These are phyloP conservation scores for Meloidogyne chitwoodi DNA, from an alignment of 1,140 invertebrate genomes.

Conservation along the genomic window DNA sequence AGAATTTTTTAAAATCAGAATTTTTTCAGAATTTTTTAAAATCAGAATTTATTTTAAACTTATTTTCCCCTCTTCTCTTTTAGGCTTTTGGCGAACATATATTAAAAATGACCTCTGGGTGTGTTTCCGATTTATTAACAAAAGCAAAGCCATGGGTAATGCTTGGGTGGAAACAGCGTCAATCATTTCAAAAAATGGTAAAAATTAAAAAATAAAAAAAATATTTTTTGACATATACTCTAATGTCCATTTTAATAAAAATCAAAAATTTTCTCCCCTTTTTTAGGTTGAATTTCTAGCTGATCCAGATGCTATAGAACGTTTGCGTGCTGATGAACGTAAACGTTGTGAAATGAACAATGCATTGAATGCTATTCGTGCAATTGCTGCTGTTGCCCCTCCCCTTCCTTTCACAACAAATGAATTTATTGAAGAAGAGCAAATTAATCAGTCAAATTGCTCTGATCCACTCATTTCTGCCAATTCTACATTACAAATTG, in stretches of 20 bases:
- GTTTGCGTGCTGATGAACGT: constrained; percentile 10
- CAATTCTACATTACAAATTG: background rate
- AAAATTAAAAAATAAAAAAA: constrained; percentile 62
- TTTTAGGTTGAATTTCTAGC: constrained; percentile 22
- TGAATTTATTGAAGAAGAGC: background rate
- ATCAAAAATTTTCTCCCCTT: background rate
- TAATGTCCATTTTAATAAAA: background rate
- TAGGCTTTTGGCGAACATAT: constrained; percentile 28
- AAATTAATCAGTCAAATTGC: background rate
- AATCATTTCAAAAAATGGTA: constrained; percentile 94
- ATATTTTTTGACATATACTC: too few species aligned
- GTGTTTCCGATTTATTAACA: constrained; percentile 85
- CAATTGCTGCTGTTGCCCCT: constrained; percentile 4
- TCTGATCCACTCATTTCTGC: background rate
- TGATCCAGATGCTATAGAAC: constrained; percentile 24
- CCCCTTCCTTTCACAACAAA: too few species aligned
- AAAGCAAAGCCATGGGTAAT: constrained; percentile 91
- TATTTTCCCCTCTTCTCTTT: too few species aligned
- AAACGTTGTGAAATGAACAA: constrained; percentile 18
- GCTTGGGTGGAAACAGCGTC: constrained; percentile 88
- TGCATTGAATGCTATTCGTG: background rate
- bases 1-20: too few species aligned
- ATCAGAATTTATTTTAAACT: too few species aligned
- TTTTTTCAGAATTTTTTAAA: too few species aligned
- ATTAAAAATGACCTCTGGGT: constrained; percentile 65